Evolutionary conservation across 2,113 vertebrate species (phyloP), one percentile per base, ranked within the genome.

Genomic region (Typhlomys cinereus): DNA sequence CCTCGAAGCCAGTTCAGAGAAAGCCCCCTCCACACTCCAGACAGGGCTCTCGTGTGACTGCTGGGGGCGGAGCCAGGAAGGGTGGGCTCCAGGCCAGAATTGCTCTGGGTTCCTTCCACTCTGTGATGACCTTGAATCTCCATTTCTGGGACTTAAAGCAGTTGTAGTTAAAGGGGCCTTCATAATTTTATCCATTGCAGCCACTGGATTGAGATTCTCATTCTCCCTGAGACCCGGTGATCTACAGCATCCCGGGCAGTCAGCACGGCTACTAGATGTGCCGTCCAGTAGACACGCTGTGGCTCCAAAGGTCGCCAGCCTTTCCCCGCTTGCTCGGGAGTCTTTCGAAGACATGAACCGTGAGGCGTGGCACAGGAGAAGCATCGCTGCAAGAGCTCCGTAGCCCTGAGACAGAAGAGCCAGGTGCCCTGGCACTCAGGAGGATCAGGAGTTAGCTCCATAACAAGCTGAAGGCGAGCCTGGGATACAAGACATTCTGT

Each of bases 1-100:
- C 93, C 89, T 81, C 92, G 85, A 95, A 95, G 96, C 88, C 88
- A 95, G 48, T 64, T 83, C 73, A 83, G 93, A 92, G 93, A 87
- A 94, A 95, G 46, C 93, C 91, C 89, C 75, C 46, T 88, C 57
- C 62, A 20, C 61, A 80, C 44, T 92, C 41, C 80, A 90, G 85
- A 71, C 70, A 29, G 61, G 39, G 13, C 44, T 89, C 76, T 80
- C 78, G 21, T 59, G 34, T 62, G 90, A 64, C 71, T 44, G 36
- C 52, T 93, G 3, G 12, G 78, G 76, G 52, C 66, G 44, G 94
- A 79, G 78, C 82, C 71, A 6, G 25, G 62, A 88, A 20, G 3
- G 1, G 59, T 67, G 39, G 71, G 27, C 89, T 52, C 13, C 23
- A 15, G 34, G 88, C 88, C 92, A 82, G 52, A 46, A 54, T 93